Percentiles rank a stretch among this genome's conserved stretches.
These are phyloP conservation scores for Phataginus tetradactyla DNA, from an alignment of 2,797 vertebrate genomes.

Conservation along the genomic window DNA sequence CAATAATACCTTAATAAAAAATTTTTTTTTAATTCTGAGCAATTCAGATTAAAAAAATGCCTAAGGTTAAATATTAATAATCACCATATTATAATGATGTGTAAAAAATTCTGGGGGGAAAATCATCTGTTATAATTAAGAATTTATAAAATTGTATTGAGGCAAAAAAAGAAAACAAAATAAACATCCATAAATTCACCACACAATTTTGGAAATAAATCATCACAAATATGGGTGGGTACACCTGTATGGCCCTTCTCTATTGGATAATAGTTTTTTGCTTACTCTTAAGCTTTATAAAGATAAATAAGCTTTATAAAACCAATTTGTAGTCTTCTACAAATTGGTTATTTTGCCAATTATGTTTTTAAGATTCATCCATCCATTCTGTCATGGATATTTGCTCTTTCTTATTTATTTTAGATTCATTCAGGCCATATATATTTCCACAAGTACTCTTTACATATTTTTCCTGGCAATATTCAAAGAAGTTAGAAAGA, in stretches of 20 bases:
- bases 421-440: background rate
- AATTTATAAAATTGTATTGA: too few relatives aligned
- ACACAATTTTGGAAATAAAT: constrained; percentile 15
- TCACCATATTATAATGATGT: too few relatives aligned
- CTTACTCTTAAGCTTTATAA: background rate
- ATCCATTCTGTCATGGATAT: background rate
- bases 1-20: too few relatives aligned
- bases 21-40: too few relatives aligned
- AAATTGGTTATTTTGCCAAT: background rate
- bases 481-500: constrained; percentile 25
- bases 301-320: background rate
- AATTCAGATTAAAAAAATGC: too few relatives aligned
- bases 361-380: background rate
- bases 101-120: too few relatives aligned
- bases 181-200: background rate
- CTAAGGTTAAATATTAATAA: too few relatives aligned
- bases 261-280: background rate
- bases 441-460: background rate
- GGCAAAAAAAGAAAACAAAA: background rate
- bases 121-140: too few relatives aligned
- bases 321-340: background rate
- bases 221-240: background rate
- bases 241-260: background rate
- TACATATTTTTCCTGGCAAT: background rate
- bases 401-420: background rate